Evolutionary conservation across 2,888 invertebrate species (phyloP).

Genomic region (Exocentrus adspersus): DNA sequence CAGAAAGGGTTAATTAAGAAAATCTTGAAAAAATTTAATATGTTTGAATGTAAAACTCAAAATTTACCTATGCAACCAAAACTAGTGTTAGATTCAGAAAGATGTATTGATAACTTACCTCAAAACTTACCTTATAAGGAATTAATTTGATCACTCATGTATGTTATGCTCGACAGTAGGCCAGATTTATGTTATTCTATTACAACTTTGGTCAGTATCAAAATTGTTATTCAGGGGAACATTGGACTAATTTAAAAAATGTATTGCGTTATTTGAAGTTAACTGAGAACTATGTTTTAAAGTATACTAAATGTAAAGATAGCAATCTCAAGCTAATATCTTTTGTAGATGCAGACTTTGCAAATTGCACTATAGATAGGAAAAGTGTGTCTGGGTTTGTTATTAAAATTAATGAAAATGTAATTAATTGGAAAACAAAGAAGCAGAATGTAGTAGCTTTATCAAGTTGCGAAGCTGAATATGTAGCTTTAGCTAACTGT

Average conservation of each 20-base stretch:
- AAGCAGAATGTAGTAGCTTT: not conserved
- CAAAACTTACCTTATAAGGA: not conserved
- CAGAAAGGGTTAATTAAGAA: constrained; percentile 13
- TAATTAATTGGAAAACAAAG: constrained; percentile 16
- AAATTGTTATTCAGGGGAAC: not conserved
- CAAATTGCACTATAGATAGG: constrained; percentile 8
- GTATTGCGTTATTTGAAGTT: not conserved
- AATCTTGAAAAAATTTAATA: constrained; percentile 14
- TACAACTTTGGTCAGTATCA: not conserved
- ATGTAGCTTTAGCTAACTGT: not conserved
- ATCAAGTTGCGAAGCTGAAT: not conserved
- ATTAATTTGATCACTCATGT: not conserved
- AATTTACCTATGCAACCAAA: constrained; percentile 19
- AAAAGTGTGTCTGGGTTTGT: constrained; percentile 13
- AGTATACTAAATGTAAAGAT: not conserved
- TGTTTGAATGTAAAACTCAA: constrained; percentile 16
- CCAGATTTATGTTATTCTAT: not conserved
- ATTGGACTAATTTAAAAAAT: not conserved
- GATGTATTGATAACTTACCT: constrained; percentile 1
- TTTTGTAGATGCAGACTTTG: constrained; percentile 11
- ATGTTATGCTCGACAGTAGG: not conserved
- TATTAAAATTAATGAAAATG: constrained; percentile 7
- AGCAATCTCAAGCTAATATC: not conserved
- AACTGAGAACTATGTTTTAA: not conserved
- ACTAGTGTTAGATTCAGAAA: constrained; percentile 6